Base-by-base conservation (phyloP, 2,888 invertebrate species). In the Melanostoma scalare region DNA sequence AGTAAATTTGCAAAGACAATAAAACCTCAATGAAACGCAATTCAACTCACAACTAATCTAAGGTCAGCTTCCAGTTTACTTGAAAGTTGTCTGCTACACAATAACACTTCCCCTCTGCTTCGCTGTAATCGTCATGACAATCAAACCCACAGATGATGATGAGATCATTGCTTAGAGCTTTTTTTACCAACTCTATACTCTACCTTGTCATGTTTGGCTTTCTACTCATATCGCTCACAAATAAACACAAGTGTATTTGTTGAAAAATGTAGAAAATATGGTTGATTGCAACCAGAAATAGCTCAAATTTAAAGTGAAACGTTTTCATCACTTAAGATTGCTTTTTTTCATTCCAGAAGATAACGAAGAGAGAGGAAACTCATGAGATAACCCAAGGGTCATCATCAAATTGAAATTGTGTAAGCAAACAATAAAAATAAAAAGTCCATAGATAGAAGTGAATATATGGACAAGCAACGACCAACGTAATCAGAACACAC, bases 321-420 rank as follows among this genome's bases (percentile, higher is more conserved):
- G 20, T 20, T 20, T 20, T 20, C 20, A 20, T 20, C 20, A 20
- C 20, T 20, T 20, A 0, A 20, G 20, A 20, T 20, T 20, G 20
- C 20, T 20, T 20, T 20, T 20, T 20, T 20, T 20, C 20, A 20
- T 20, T 6, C 6, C 8, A 42, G 30, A 20, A 61, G 71, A 77
- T 65, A 77, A 55, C 9, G 40, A 35, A 8, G 38, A 4, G 4
- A 33, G 36, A 5, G 10, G 1, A 38, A 68, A 55, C 40, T n/a
- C 50, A 20, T 20, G 30, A 60, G 79, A 79, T 79, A 79, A 79
- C 79, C 79, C 48, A 73, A 52, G 74, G 79, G 73, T 79, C 73
- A 74, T 52, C 60, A 42, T 73, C 42, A 30, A 46, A 50, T 31
- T 31, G 4, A 67, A 52, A 20, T 35, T 36, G 46, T 60, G 44